phyloP scores from a whole-genome alignment of 2,888 invertebrate genomes.

The Diplolepis rosae region DNA sequence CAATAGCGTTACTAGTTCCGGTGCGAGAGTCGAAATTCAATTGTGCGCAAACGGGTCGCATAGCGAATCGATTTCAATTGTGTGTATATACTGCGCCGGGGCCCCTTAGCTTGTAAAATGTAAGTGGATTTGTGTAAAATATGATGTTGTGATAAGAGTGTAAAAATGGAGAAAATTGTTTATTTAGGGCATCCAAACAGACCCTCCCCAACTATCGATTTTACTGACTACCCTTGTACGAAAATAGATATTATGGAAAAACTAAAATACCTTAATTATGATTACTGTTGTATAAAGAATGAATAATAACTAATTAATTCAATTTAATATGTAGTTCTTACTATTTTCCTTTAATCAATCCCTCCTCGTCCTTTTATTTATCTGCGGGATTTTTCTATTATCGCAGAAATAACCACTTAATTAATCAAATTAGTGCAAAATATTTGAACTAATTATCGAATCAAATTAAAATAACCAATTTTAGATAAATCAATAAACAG shows the following conservation, averaged over 20 bases:
- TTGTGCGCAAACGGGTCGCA: conserved; percentile 28
- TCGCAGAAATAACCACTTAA: not conserved
- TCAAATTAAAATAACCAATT: no score
- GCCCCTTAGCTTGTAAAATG: conserved; percentile 64
- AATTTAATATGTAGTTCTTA: conserved; percentile 59
- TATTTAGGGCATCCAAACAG: conserved; percentile 53
- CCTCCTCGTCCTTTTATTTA: not conserved
- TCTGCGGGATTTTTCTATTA: not conserved
- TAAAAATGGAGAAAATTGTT: conserved; percentile 57
- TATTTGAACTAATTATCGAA: no score
- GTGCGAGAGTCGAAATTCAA: conserved; percentile 46
- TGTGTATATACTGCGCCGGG: conserved; percentile 63
- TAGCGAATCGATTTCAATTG: conserved; percentile 48
- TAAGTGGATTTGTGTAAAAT: conserved; percentile 72
- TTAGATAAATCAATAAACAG: no score
- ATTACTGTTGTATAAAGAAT: conserved; percentile 73
- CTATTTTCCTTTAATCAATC: conserved; percentile 17
- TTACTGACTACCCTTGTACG: conserved; percentile 67
- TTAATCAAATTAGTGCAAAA: no score
- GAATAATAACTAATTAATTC: conserved; percentile 73
- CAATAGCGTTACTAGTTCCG: conserved; percentile 64
- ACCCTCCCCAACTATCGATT: conserved; percentile 60
- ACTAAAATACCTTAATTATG: conserved; percentile 73
- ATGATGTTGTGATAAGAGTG: conserved; percentile 71
- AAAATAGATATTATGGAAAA: conserved; percentile 68